Percentiles rank a stretch among this genome's conserved stretches.
These are phyloP conservation scores for Enteromius afrohamiltoni DNA, from an alignment of 2,797 vertebrate species.

Conservation along the genomic window DNA sequence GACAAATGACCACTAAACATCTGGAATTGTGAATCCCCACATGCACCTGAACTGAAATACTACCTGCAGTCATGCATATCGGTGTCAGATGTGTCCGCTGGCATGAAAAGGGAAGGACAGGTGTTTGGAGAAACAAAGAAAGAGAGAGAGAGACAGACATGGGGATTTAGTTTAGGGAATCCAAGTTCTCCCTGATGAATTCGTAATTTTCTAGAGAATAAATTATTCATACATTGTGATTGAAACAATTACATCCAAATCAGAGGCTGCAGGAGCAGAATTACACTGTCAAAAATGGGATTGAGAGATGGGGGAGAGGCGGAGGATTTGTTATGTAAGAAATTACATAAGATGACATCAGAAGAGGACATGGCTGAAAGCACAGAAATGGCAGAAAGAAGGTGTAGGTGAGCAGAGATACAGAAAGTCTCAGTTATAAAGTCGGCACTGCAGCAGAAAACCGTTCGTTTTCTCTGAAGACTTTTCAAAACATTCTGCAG, in stretches of 20 bases:
- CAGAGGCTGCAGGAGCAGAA: constrained; percentile 37
- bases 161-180: constrained; percentile 10
- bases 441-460: not conserved
- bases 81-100: constrained; percentile 39
- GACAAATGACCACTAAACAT: constrained; percentile 42
- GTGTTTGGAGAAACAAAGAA: constrained; percentile 16
- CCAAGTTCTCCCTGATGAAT: constrained; percentile 39
- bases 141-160: constrained; percentile 7
- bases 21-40: constrained; percentile 8
- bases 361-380: constrained; percentile 22
- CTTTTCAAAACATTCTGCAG: constrained; percentile 5
- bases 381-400: constrained; percentile 5
- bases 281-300: constrained; percentile 40
- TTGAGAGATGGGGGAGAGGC: constrained; percentile 16
- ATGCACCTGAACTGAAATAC: constrained; percentile 10
- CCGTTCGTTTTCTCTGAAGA: constrained; percentile 1
- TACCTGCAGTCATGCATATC: constrained; percentile 30
- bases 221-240: constrained; percentile 49
- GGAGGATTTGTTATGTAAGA: constrained; percentile 35
- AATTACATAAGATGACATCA: constrained; percentile 46
- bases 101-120: not conserved
- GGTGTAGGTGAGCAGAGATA: constrained; percentile 12
- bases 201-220: constrained; percentile 48
- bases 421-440: not conserved
- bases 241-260: constrained; percentile 54